Base-by-base conservation (phyloP, 2,888 invertebrate genomes). In the Scaptomyza tumidula region DNA sequence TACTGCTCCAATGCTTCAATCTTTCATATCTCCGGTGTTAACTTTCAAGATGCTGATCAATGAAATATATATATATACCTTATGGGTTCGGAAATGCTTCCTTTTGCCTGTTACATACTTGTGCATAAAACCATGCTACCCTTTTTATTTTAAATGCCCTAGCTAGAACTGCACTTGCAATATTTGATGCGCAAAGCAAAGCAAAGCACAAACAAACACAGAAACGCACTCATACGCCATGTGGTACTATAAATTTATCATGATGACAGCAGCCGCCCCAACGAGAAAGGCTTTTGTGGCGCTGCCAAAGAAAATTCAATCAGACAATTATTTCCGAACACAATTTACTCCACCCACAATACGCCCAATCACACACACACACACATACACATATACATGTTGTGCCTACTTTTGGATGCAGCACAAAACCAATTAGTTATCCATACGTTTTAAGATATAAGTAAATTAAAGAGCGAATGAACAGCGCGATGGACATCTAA, bases 301-400 rank as follows among this genome's bases (percentile, higher is more conserved):
- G 41, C 45, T 58, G 44, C 39, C 54, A 55, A 68, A 60, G 54
- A 55, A 66, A 75, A 66, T 66, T 58, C 58, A 78, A 75, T 75
- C 52, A 66, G 39, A 61, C 55, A 45, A 77, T 60, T 61, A 62
- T 66, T 78, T 71, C 50, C 68, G 63, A 68, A 69, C 74, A 71
- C 75, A 78, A 60, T 63, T 53, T 60, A 13, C 29, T 33, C 49
- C 19, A 2, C 19, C 19, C 19, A 19, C 19, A 19, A 3, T 9
- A 33, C 11, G 3, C 14, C 1, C 27, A 24, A 2, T 19, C 33
- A 11, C 6, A 6, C 43, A 45, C 27, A 1, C 9, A 10, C 13
- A 24, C 24, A 24, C 24, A 24, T 29, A 27, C 24, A 19, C 43
- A 44, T 27, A 9, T 4, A n/a, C n/a, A 14, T 10, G 6, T 9